phyloP scores from a whole-genome alignment of 1,140 invertebrate genomes.

The Mactra quadrangularis region DNA sequence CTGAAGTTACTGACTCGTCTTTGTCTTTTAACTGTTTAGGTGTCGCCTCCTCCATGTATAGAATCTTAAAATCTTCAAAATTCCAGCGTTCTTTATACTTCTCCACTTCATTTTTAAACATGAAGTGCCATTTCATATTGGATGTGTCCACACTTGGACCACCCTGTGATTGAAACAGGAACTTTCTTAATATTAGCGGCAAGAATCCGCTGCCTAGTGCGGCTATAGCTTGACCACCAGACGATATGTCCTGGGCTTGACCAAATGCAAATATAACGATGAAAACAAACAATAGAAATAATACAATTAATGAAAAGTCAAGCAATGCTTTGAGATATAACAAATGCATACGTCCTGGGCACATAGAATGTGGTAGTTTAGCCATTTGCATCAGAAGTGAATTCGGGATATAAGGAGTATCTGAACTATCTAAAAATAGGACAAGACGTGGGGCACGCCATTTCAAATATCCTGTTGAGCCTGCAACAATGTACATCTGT shows the following conservation, averaged over 20 bases:
- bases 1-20: too few relatives aligned
- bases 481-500: conserved; percentile 6
- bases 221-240: conserved; percentile 28
- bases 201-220: conserved; percentile 34
- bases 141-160: neutral
- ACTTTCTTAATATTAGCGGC: conserved; percentile 28
- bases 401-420: conserved; percentile 43
- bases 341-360: conserved; percentile 17
- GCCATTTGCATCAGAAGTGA: conserved; percentile 19
- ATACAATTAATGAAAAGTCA: conserved; percentile 9
- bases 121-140: conserved; percentile 29
- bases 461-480: conserved; percentile 8
- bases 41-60: neutral
- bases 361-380: conserved; percentile 15
- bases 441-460: conserved; percentile 11
- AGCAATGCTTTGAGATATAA: conserved; percentile 19
- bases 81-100: conserved; percentile 7
- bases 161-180: conserved; percentile 1
- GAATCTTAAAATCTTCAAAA: conserved; percentile 9
- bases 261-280: conserved; percentile 45
- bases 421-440: conserved; percentile 24
- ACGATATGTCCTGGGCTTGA: conserved; percentile 26
- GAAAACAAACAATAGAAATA: conserved; percentile 38
- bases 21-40: too few relatives aligned
- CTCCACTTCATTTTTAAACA: conserved; percentile 11